These are phyloP conservation scores for Diaperis boleti DNA, from an alignment of 2,888 invertebrate species.

Conservation along the genomic window DNA sequence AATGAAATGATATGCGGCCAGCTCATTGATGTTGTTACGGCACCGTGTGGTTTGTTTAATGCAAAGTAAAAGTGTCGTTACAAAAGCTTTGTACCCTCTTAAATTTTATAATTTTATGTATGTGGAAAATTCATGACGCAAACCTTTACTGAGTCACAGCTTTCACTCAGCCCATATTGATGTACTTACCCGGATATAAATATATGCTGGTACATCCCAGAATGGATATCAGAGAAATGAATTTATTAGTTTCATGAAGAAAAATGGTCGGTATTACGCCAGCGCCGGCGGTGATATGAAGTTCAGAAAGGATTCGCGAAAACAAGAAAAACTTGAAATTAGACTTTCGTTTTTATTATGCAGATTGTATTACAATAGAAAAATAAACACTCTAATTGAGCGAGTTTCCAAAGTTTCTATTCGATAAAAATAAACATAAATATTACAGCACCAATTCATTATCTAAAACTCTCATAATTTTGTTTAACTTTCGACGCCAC, in stretches of 20 bases:
- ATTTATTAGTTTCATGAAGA: not conserved
- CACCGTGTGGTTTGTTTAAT: not conserved
- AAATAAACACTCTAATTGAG: not conserved
- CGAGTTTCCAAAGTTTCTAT: not conserved
- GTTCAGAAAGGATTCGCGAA: too few relatives aligned
- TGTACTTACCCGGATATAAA: conserved; percentile 24
- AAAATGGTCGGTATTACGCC: too few relatives aligned
- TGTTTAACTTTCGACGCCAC: conserved; percentile 1
- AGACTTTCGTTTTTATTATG: not conserved
- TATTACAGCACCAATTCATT: conserved; percentile 4
- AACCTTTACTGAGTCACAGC: conserved; percentile 17
- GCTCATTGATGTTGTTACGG: too few relatives aligned
- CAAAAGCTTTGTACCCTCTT: conserved; percentile 5
- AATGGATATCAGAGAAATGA: not conserved
- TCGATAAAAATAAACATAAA: not conserved
- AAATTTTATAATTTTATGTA: conserved; percentile 12
- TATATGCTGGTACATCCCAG: conserved; percentile 5
- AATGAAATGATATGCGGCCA: too few relatives aligned
- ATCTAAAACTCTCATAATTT: conserved; percentile 9
- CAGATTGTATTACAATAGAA: too few relatives aligned
- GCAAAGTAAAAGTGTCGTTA: not conserved
- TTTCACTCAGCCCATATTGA: conserved; percentile 29
- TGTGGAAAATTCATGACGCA: conserved; percentile 30
- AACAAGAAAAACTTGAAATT: not conserved
- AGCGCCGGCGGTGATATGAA: too few relatives aligned